These are phyloP conservation scores for Chascanopsetta lugubris DNA, from an alignment of 2,113 vertebrate species.

Conservation along the genomic window DNA sequence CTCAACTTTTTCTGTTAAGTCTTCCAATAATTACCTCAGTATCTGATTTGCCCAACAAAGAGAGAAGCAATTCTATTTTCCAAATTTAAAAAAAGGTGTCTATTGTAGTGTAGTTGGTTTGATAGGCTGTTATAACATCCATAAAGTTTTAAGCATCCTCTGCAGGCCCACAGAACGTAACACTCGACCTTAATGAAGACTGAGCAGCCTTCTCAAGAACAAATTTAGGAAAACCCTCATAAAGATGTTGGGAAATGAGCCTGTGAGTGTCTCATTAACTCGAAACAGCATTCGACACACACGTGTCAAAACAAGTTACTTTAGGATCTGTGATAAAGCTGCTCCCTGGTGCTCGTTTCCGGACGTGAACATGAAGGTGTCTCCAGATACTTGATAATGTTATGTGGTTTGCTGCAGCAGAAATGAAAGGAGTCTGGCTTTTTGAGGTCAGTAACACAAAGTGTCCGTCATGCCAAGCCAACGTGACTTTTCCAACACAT, in stretches of 20 bases:
- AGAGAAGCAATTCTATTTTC: neutral
- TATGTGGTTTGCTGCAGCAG: constrained; percentile 31
- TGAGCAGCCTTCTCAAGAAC: neutral
- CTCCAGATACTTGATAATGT: constrained; percentile 48
- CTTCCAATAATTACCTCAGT: neutral
- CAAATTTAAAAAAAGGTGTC: neutral
- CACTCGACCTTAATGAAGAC: neutral
- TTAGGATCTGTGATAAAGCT: constrained; percentile 17
- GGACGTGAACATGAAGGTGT: constrained; percentile 45
- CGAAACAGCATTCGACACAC: constrained; percentile 9
- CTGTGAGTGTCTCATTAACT: constrained; percentile 18
- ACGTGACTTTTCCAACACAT: constrained; percentile 20
- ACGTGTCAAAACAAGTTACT: neutral
- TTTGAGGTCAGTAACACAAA: constrained; percentile 58
- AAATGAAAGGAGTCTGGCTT: constrained; percentile 43
- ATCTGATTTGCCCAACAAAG: neutral
- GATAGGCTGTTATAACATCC: neutral
- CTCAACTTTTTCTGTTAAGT: neutral
- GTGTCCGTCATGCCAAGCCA: constrained; percentile 29
- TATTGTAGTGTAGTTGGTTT: neutral
- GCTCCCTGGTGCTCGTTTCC: constrained; percentile 22
- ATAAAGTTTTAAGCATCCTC: neutral
- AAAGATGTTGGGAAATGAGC: neutral
- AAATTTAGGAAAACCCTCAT: neutral
- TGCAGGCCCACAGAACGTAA: neutral